Conservation (phyloP, 2,888 invertebrate genomes). For the Neoscelio sp. region DNA sequence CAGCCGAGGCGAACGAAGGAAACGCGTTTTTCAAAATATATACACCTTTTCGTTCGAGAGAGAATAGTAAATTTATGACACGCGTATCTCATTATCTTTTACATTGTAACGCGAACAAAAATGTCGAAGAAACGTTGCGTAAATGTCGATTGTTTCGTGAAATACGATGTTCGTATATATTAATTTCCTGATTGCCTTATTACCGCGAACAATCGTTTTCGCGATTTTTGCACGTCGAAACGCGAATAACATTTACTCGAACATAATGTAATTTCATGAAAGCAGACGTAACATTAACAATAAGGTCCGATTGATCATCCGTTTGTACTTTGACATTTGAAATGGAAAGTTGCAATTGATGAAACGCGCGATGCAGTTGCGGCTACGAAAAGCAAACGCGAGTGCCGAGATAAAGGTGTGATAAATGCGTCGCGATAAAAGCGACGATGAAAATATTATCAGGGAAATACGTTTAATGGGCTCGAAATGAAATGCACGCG, state of each 20-base stretch:
- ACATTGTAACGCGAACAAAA: too few species aligned
- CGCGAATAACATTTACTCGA: slow-evolving; percentile 29
- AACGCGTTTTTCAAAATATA: too few species aligned
- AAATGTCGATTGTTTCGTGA: slow-evolving; percentile 39
- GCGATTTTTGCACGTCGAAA: neutral
- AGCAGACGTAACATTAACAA: slow-evolving; percentile 35
- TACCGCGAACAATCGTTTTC: slow-evolving; percentile 37
- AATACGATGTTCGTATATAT: slow-evolving; percentile 34
- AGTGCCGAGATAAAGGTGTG: slow-evolving; percentile 6
- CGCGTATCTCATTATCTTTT: too few species aligned
- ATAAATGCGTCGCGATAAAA: neutral
- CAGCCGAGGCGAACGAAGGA: too few species aligned
- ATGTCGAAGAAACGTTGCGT: slow-evolving; percentile 30
- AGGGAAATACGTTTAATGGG: slow-evolving; percentile 4
- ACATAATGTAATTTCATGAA: neutral
- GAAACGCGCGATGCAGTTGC: slow-evolving; percentile 1
- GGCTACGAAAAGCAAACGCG: neutral
- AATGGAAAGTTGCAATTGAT: slow-evolving; percentile 54
- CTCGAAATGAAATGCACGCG: slow-evolving; percentile 5
- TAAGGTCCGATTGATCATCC: slow-evolving; percentile 29
- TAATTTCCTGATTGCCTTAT: slow-evolving; percentile 51
- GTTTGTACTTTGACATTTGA: slow-evolving; percentile 46
- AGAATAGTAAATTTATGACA: too few species aligned
- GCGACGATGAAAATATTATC: neutral
- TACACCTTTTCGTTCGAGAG: too few species aligned